A percentile compares a stretch with the other conserved stretches of the same genome.
These are phyloP conservation scores for Drosophila conformis DNA, from an alignment of 2,888 invertebrate species.

Conservation along the genomic window DNA sequence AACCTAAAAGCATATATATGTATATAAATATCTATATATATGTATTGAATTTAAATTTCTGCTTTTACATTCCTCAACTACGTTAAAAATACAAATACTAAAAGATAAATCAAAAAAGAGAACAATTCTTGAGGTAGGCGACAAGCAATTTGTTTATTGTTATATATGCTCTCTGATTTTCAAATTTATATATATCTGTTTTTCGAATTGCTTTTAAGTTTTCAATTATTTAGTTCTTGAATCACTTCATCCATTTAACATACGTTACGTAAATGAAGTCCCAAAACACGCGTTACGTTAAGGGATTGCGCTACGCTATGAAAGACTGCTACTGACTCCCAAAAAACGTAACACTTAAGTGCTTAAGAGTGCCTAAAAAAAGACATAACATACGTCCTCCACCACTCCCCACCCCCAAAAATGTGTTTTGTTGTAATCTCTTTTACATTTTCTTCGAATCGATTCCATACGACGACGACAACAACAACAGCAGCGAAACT, in stretches of 20 bases:
- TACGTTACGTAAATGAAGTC: slow-evolving; percentile 21
- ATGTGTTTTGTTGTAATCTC: slow-evolving; percentile 68
- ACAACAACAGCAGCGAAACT: slow-evolving; percentile 45
- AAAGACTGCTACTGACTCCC: slow-evolving; percentile 20
- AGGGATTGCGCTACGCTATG: slow-evolving; percentile 39
- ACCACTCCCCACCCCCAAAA: slow-evolving; percentile 12
- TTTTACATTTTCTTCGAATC: slow-evolving; percentile 72
- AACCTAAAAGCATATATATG: slow-evolving; percentile 51
- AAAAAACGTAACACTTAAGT: slow-evolving; percentile 16
- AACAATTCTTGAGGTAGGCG: slow-evolving; percentile 72
- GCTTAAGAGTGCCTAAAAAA: slow-evolving; percentile 2
- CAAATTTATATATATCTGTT: slow-evolving; percentile 8
- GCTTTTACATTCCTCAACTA: slow-evolving; percentile 71
- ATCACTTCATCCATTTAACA: slow-evolving; percentile 22
- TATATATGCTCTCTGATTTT: slow-evolving; percentile 18
- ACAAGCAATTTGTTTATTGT: slow-evolving; percentile 57
- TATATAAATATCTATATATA: slow-evolving; percentile 41
- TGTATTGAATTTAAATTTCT: slow-evolving; percentile 55
- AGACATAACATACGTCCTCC: neutral
- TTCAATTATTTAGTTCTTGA: slow-evolving; percentile 14
- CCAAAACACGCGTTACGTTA: neutral
- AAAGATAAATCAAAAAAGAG: slow-evolving; percentile 50
- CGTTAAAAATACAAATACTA: slow-evolving; percentile 55
- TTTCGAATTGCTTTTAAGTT: slow-evolving; percentile 15
- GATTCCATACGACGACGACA: slow-evolving; percentile 67